Base-by-base conservation (phyloP, 2,797 vertebrate species). In the Chaetodon trifasciatus region DNA sequence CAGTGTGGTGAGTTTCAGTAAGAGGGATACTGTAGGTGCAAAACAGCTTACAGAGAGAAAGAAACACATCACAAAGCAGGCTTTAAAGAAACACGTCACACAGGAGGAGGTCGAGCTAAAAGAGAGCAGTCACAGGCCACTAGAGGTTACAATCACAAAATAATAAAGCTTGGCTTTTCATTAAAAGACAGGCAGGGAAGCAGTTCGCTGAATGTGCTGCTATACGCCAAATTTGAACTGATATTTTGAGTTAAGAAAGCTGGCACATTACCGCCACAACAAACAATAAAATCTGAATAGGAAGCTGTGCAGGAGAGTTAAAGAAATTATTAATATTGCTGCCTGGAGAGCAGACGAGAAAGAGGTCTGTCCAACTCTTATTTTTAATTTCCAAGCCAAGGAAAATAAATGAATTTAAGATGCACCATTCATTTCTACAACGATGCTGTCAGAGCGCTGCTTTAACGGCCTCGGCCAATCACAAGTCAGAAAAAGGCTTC, bases 51-150 rank as follows among this genome's bases (percentile, higher is more conserved):
- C 66, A 88, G 81, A 91, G 71, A 78, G 78, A 76, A 60, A 74
- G 77, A 80, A 83, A 89, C 83, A 90, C 84, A 72, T 84, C 79
- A 92, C 79, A 88, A 70, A 84, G 88, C 91, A 90, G 86, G 90
- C 83, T 83, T 78, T 74, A 81, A 91, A 78, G 86, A 68, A 81
- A 88, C 77, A 83, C 70, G 19, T 87, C 86, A 91, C 89, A 89
- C 82, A 84, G 76, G 78, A 91, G 62, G 83, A 90, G 74, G 71
- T 39, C 49, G 80, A 82, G 85, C 62, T 72, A 42, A 83, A 77
- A 78, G 46, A 87, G 60, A 81, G 84, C 76, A 81, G 79, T 89
- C 79, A 91, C 84, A 89, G 86, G 84, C 81, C 85, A 89, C 80
- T 72, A 67, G 21, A 84, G 62, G 85, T 89, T 93, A 93, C 89